Percentiles rank a stretch among this genome's conserved stretches.
Evolutionary conservation across 1,140 invertebrate genomes (phyloP).

Genomic region (Bombus ignitus): DNA sequence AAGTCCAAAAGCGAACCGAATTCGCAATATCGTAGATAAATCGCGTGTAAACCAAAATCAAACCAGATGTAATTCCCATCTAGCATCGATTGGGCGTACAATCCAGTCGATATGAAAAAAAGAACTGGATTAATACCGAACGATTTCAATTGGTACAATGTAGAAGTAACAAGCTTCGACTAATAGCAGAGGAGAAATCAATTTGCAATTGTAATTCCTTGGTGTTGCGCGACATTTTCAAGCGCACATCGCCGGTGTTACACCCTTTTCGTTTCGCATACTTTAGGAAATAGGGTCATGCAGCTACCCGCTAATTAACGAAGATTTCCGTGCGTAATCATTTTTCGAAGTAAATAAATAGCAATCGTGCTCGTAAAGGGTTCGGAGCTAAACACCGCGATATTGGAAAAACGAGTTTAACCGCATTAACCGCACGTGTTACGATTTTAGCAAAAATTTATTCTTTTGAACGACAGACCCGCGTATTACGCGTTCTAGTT

Average conservation of each 20-base stretch:
- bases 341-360: background rate
- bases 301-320: background rate
- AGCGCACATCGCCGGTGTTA: background rate
- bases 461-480: background rate
- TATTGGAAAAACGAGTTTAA: background rate
- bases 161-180: background rate
- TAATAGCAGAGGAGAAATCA: slow-evolving; percentile 24
- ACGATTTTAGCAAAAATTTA: background rate
- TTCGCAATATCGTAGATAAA: background rate
- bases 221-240: background rate
- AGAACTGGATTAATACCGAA: background rate
- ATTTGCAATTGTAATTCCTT: slow-evolving; percentile 46
- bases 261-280: background rate
- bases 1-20: background rate
- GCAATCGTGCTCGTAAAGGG: background rate
- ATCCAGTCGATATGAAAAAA: background rate
- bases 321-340: background rate
- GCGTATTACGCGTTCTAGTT: background rate
- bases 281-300: background rate
- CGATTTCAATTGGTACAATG: background rate
- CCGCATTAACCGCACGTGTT: background rate
- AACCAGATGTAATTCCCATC: background rate
- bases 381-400: background rate
- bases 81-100: background rate
- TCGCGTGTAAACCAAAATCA: background rate